These are phyloP conservation scores for Watersipora subatra DNA, from an alignment of 1,140 invertebrate genomes.

Conservation along the genomic window DNA sequence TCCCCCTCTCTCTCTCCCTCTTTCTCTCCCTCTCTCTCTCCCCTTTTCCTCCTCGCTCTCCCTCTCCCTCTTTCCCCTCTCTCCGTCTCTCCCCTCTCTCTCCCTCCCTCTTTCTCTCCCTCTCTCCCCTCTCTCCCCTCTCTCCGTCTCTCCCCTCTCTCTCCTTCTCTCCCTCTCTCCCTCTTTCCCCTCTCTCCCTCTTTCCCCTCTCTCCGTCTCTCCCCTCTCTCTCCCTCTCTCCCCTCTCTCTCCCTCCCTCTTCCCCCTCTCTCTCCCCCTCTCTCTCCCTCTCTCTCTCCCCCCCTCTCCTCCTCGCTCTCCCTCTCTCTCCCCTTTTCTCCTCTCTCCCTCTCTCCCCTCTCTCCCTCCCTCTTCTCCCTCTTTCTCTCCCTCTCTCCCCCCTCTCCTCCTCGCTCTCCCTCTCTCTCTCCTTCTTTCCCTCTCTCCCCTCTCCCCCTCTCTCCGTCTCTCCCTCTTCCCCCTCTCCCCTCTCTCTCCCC, in stretches of 20 bases:
- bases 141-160: neutral
- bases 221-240: neutral
- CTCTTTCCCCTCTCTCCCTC: neutral
- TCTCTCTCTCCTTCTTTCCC: slow-evolving; percentile 5
- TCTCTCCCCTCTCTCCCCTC: neutral
- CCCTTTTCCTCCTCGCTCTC: too few relatives aligned
- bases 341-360: too few relatives aligned
- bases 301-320: too few relatives aligned
- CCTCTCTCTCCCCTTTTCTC: slow-evolving; percentile 5
- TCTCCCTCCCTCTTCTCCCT: neutral
- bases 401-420: slow-evolving; percentile 1
- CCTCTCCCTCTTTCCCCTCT: too few relatives aligned
- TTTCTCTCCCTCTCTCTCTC: too few relatives aligned
- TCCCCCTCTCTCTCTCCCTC: too few relatives aligned
- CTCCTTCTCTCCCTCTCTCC: neutral
- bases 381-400: neutral
- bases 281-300: slow-evolving; percentile 4
- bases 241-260: neutral
- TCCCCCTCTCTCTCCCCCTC: slow-evolving; percentile 4
- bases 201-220: neutral
- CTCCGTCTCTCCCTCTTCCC: slow-evolving; percentile 14
- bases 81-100: too few relatives aligned
- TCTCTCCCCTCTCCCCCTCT: slow-evolving; percentile 6
- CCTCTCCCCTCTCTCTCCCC: neutral
- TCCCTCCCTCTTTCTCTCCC: too few relatives aligned